phyloP scores from a whole-genome alignment of 1,140 invertebrate species.

The Proctacanthus coquilletti region DNA sequence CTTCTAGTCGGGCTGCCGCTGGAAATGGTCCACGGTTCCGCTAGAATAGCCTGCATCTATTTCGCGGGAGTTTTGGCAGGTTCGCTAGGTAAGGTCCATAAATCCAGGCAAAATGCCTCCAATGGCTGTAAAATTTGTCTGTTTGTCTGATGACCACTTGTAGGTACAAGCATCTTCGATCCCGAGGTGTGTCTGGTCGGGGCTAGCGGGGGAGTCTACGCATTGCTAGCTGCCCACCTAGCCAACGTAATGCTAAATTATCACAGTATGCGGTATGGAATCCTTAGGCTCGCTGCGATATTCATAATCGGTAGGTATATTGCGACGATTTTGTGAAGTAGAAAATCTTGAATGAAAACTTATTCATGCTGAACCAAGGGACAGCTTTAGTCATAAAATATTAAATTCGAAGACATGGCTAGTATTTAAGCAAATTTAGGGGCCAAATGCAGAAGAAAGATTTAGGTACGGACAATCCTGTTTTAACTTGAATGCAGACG shows the following conservation, averaged over 20 bases:
- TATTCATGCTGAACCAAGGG: no score
- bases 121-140: no score
- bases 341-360: no score
- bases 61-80: slow-evolving; percentile 86
- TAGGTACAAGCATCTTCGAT: slow-evolving; percentile 78
- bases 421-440: no score
- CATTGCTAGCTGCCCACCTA: slow-evolving; percentile 82
- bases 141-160: no score
- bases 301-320: slow-evolving; percentile 73
- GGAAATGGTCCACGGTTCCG: slow-evolving; percentile 93
- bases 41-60: slow-evolving; percentile 79
- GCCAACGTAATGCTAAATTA: slow-evolving; percentile 92
- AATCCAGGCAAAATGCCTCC: background rate
- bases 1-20: slow-evolving; percentile 77
- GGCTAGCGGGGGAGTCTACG: slow-evolving; percentile 88
- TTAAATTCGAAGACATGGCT: no score
- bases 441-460: no score
- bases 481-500: no score
- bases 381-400: no score
- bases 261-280: slow-evolving; percentile 91
- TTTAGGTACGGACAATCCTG: no score
- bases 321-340: no score
- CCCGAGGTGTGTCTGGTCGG: slow-evolving; percentile 85
- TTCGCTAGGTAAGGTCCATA: slow-evolving; percentile 50
- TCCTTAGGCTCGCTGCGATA: slow-evolving; percentile 74